Conservation (phyloP, 2,888 invertebrate species). For the Neoaliturus tenellus region DNA sequence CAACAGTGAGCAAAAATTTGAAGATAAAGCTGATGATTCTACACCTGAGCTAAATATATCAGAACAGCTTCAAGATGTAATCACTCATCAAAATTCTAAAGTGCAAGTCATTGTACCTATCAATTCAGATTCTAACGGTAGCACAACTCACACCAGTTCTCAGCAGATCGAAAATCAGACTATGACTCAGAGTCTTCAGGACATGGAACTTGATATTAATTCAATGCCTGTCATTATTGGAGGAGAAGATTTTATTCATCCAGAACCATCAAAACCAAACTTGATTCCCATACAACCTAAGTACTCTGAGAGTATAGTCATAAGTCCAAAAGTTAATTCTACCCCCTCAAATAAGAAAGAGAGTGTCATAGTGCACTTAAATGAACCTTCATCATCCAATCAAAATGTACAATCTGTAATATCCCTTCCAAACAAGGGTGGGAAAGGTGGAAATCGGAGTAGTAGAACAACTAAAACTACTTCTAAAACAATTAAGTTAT, state of each 20-base stretch:
- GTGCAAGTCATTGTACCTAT: conserved; percentile 1
- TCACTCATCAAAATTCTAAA: neutral
- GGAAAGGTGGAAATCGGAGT: conserved; percentile 10
- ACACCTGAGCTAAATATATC: neutral
- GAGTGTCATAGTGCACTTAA: conserved; percentile 25
- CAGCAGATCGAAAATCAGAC: neutral
- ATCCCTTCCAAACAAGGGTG: conserved; percentile 48
- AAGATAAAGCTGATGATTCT: neutral
- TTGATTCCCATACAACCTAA: conserved; percentile 29
- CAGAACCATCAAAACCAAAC: conserved; percentile 28
- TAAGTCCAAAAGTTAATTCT: conserved; percentile 22
- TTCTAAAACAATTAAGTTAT: conserved; percentile 39
- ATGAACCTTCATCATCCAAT: neutral
- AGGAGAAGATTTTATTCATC: conserved; percentile 77
- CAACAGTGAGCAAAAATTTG: neutral
- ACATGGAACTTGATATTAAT: conserved; percentile 79
- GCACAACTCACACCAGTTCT: neutral
- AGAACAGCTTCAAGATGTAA: neutral
- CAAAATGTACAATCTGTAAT: conserved; percentile 48
- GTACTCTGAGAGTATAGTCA: conserved; percentile 35
- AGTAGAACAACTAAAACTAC: neutral
- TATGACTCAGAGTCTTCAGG: conserved; percentile 43
- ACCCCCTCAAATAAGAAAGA: neutral
- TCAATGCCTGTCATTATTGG: conserved; percentile 86
- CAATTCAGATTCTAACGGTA: neutral